Evolutionary conservation across 1,140 invertebrate genomes (phyloP).

Genomic region (Rhopalosiphum padi): DNA sequence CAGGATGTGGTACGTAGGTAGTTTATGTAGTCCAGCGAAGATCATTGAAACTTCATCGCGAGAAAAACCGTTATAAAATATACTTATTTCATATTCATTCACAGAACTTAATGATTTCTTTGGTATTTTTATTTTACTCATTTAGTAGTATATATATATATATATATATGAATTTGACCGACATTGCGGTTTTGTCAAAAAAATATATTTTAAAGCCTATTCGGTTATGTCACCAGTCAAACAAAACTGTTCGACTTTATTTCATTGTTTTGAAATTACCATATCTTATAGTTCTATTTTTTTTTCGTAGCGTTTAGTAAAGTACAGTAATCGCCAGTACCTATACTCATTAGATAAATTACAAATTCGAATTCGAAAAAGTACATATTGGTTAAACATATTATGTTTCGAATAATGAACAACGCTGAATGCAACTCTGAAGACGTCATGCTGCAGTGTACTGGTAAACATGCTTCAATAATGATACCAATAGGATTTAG

Average conservation of each 20-base stretch:
- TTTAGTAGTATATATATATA: no score
- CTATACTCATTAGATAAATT: not conserved
- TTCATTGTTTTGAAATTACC: not conserved
- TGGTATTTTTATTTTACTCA: not conserved
- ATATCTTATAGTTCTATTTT: not conserved
- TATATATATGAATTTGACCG: not conserved
- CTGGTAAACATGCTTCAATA: not conserved
- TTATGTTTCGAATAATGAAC: not conserved
- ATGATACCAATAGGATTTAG: not conserved
- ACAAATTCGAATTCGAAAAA: not conserved
- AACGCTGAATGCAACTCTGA: not conserved
- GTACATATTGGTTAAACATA: not conserved
- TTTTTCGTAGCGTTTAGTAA: not conserved
- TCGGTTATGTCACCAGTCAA: not conserved
- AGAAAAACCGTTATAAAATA: constrained; percentile 16
- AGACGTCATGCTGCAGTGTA: not conserved
- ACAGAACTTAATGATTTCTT: not conserved
- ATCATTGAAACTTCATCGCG: not conserved
- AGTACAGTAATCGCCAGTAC: not conserved
- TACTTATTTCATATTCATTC: not conserved
- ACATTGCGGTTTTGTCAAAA: not conserved
- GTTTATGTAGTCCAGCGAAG: not conserved
- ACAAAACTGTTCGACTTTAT: not conserved
- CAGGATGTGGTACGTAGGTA: not conserved
- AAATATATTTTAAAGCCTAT: not conserved